Evolutionary conservation across 2,797 vertebrate species (phyloP).

Genomic region (Acropternis orthonyx): DNA sequence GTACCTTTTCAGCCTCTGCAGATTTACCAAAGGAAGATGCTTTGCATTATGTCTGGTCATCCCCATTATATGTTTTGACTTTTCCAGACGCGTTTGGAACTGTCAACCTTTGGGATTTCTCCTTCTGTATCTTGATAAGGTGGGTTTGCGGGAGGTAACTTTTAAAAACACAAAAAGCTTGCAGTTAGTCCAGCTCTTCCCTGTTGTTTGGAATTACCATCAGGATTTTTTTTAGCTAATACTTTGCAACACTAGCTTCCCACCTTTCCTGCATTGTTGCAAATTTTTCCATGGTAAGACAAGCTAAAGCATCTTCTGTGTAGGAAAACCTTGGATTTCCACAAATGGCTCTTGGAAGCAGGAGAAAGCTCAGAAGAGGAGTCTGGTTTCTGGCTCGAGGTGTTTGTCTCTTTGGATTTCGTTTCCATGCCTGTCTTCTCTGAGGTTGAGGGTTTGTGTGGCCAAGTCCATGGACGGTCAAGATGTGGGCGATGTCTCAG

Average conservation of each 20-base stretch:
- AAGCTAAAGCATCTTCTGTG: not conserved
- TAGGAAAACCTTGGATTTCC: not conserved
- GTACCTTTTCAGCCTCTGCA: conserved; percentile 40
- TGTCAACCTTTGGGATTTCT: conserved; percentile 67
- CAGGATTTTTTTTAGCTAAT: not conserved
- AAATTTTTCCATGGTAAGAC: not conserved
- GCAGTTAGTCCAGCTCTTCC: not conserved
- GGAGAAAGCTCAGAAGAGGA: not conserved
- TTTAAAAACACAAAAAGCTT: not conserved
- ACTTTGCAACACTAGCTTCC: not conserved
- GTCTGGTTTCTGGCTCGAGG: not conserved
- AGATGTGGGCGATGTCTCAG: not conserved
- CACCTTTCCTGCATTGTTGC: not conserved
- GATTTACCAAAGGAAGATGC: conserved; percentile 36
- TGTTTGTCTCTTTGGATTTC: not conserved
- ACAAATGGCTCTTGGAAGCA: not conserved
- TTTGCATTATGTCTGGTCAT: conserved; percentile 31
- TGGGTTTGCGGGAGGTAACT: conserved; percentile 55
- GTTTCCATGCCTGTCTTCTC: not conserved
- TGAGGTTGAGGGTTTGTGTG: not conserved
- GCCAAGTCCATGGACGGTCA: accelerated
- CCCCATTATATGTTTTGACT: conserved; percentile 54
- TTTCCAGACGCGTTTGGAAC: conserved; percentile 61
- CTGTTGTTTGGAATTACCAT: not conserved
- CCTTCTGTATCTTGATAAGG: conserved; percentile 65